Base-by-base conservation (phyloP, 2,797 vertebrate genomes). In the Coranthus polyacanthus region DNA sequence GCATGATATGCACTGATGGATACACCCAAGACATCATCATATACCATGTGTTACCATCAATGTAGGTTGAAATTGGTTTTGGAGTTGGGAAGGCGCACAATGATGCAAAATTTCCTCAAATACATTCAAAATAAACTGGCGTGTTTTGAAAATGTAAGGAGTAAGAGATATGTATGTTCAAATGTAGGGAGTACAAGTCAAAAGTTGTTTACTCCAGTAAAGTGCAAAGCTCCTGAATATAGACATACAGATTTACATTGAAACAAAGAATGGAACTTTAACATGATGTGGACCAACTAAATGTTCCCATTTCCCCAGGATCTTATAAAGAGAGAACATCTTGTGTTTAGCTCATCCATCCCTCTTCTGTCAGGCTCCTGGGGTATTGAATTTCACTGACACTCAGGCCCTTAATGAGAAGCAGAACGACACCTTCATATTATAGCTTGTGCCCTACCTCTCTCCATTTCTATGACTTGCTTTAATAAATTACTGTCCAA, bases 401-500 rank as follows among this genome's bases (percentile, higher is more conserved):
- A 83, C 84, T 71, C 53, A 10, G 66, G 42, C 49, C 67, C 70
- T 83, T 89, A 89, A 90, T 86, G 85, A 88, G 86, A 90, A 86
- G 79, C 81, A 84, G 86, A 84, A 74, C 36, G 75, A 84, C 88
- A 85, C 82, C 81, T 77, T 86, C 77, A 56, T 60, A 84, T 88
- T 82, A 85, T 82, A 75, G 80, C 82, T 69, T 34, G 81, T 87
- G 81, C 84, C 86, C 85, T 85, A 79, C 82, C 82, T 81, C 84
- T 82, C 78, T 83, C 82, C 81, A 86, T 86, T 89, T 89, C 86
- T 90, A 86, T 92, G 90, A 93, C 92, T 91, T 92, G 93, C 91
- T 94, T 95, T 95, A 95, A 93, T 94, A 94, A 93, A 94, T 94
- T 94, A 94, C 93, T 83, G 87, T 94, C 92, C 94, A 96, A 96